Evolutionary conservation across 2,797 vertebrate species (phyloP).

Genomic region (Pristis pectinata): DNA sequence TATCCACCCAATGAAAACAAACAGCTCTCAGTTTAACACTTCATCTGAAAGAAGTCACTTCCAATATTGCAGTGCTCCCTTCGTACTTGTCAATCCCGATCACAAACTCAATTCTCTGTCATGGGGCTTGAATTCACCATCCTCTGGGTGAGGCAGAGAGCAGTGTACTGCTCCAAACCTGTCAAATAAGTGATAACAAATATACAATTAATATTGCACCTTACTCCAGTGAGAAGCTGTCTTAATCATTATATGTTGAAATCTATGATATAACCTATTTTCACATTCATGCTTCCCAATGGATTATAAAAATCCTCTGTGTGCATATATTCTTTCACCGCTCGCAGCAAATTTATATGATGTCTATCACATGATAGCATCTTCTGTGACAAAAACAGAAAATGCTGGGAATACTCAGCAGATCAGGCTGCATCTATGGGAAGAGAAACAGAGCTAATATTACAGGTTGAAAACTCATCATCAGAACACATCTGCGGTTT

Average conservation of each 20-base stretch:
- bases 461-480: no score
- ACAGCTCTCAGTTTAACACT: no score
- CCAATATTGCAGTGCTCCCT: no score
- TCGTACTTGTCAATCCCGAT: neutral
- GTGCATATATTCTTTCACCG: slow-evolving; percentile 4
- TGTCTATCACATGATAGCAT: neutral
- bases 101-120: no score
- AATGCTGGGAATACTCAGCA: no score
- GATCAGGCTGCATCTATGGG: no score
- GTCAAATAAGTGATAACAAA: neutral
- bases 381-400: no score
- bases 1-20: no score
- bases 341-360: neutral
- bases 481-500: no score
- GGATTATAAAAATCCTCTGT: neutral
- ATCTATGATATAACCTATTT: neutral
- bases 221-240: neutral
- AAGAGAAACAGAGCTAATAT: no score
- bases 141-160: neutral
- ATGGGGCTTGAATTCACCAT: neutral
- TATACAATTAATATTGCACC: neutral
- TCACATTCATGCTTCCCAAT: neutral
- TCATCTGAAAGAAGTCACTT: no score
- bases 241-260: neutral
- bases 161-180: neutral